phyloP scores from a whole-genome alignment of 1,140 invertebrate genomes.

The Cydia amplana region DNA sequence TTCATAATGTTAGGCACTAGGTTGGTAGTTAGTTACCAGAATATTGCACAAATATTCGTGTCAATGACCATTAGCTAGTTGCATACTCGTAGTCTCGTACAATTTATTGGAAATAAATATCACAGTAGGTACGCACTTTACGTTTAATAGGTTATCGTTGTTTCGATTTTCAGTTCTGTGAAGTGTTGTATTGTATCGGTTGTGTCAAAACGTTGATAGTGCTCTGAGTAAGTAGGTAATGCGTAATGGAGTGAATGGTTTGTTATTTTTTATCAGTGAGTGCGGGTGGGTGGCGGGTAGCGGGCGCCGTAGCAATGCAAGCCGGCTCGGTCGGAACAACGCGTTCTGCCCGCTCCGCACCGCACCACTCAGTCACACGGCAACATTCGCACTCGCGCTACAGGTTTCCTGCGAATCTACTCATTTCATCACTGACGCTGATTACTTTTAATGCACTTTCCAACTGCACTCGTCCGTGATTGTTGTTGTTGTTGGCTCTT shows the following conservation, averaged over 20 bases:
- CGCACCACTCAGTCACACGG: constrained; percentile 58
- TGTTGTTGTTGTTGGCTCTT: constrained; percentile 1
- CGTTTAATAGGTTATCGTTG: not conserved
- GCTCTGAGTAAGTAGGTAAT: not conserved
- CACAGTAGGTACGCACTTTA: no score
- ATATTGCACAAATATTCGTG: no score
- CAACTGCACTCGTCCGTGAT: constrained; percentile 15
- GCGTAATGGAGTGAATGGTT: constrained; percentile 54
- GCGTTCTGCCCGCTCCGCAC: constrained; percentile 37
- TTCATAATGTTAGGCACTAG: no score
- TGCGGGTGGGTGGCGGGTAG: constrained; percentile 40
- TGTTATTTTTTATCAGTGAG: constrained; percentile 58
- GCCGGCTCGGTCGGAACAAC: constrained; percentile 49
- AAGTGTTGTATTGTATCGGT: not conserved
- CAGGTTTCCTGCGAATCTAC: constrained; percentile 47
- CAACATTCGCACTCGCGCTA: constrained; percentile 65
- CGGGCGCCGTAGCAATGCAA: constrained; percentile 50
- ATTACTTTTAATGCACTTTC: constrained; percentile 18
- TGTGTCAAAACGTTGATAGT: constrained; percentile 1
- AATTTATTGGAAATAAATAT: no score
- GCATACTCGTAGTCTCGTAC: no score
- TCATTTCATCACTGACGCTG: constrained; percentile 16
- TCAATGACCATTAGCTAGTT: no score
- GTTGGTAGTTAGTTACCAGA: no score
- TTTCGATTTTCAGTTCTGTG: not conserved